Evolutionary conservation across 2,888 invertebrate genomes (phyloP).

Genomic region (Xanthia togata): DNA sequence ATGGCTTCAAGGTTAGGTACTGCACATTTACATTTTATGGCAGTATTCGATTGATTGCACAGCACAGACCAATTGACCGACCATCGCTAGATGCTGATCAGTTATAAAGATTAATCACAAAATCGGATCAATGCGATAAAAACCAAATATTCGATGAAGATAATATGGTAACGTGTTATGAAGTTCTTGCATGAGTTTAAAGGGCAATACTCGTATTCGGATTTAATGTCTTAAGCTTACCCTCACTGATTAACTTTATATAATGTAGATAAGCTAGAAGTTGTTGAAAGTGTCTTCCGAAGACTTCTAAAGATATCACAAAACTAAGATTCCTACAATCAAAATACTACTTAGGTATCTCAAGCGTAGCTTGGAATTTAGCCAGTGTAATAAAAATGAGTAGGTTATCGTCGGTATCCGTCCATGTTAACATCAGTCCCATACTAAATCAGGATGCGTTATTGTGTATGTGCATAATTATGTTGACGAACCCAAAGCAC

Average conservation of each 20-base stretch:
- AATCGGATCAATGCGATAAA: too few species aligned
- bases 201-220: background rate
- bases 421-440: background rate
- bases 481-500: conserved; percentile 47
- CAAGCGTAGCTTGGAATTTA: background rate
- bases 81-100: background rate
- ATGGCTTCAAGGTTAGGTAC: too few species aligned
- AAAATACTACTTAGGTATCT: background rate
- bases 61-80: background rate
- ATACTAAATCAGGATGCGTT: conserved; percentile 15
- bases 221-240: background rate
- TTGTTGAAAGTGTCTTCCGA: background rate
- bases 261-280: background rate
- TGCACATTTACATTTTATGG: background rate
- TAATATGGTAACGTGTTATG: background rate
- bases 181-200: background rate
- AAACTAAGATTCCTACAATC: background rate
- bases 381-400: background rate
- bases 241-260: background rate
- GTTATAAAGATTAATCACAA: background rate
- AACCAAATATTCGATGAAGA: background rate
- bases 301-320: too few species aligned
- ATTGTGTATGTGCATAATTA: conserved; percentile 29
- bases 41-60: background rate
- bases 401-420: background rate